phyloP scores from a whole-genome alignment of 2,888 invertebrate species.

The Zygaena filipendulae region DNA sequence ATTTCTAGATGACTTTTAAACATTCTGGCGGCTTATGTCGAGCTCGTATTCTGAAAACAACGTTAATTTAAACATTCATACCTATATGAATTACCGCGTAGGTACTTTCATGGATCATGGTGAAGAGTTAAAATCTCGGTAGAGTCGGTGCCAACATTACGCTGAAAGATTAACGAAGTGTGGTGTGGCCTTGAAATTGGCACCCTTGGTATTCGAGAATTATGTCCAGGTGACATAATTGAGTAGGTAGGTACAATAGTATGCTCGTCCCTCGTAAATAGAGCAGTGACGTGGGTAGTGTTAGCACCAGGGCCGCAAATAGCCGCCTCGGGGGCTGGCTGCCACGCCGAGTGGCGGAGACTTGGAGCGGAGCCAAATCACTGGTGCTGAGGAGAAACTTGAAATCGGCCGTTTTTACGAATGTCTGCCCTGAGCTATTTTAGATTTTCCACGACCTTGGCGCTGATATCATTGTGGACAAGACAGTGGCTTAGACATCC shows the following conservation, averaged over 20 bases:
- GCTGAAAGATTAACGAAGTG: conserved; percentile 14
- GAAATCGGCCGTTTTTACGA: conserved; percentile 57
- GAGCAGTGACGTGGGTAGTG: conserved; percentile 55
- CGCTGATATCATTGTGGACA: conserved; percentile 32
- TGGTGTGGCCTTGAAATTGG: conserved; percentile 34
- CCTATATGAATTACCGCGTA: no score
- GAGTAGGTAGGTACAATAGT: conserved; percentile 51
- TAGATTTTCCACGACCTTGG: conserved; percentile 54
- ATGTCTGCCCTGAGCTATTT: conserved; percentile 59
- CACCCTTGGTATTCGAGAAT: no score
- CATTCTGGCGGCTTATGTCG: conserved; percentile 80
- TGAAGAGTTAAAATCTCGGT: conserved; percentile 1
- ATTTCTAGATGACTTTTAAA: conserved; percentile 93
- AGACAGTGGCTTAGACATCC: conserved; percentile 51
- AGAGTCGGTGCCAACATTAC: no score
- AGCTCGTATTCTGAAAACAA: conserved; percentile 80
- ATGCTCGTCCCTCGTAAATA: conserved; percentile 49
- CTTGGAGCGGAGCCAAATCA: conserved; percentile 46
- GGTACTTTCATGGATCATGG: no score
- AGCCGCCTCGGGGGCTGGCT: conserved; percentile 46
- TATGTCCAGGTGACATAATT: conserved; percentile 55
- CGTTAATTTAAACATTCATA: conserved; percentile 9
- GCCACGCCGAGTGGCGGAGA: conserved; percentile 48
- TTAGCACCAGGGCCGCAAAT: conserved; percentile 53
- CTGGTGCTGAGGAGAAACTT: conserved; percentile 43